Percentiles rank a stretch among this genome's conserved stretches.
Evolutionary conservation across 2,888 invertebrate species (phyloP).

Genomic region (Allophyes oxyacanthae): DNA sequence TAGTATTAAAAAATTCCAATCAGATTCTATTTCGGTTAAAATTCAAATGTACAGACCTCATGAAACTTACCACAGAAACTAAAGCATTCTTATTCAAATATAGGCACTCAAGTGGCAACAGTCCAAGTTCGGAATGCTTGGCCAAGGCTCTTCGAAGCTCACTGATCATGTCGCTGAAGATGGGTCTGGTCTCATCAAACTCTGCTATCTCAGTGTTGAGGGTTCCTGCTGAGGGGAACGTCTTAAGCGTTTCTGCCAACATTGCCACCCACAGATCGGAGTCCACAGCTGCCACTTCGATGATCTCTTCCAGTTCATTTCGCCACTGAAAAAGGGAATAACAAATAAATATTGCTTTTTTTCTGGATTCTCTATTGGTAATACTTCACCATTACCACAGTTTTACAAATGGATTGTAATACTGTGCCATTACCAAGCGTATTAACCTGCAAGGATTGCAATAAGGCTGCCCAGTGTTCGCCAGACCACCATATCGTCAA

Average conservation of each 20-base stretch:
- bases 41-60: not conserved
- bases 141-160: constrained; percentile 95
- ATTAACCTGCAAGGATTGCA: too few relatives aligned
- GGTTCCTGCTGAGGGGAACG: constrained; percentile 96
- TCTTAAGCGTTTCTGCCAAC: constrained; percentile 98
- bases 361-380: too few relatives aligned
- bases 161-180: constrained; percentile 96
- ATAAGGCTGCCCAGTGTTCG: too few relatives aligned
- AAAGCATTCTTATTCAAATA: constrained; percentile 98
- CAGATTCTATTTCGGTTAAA: not conserved
- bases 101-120: constrained; percentile 98
- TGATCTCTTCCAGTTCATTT: constrained; percentile 97
- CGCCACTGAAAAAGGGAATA: constrained; percentile 94
- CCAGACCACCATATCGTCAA: too few relatives aligned
- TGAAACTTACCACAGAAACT: constrained; percentile 93
- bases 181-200: constrained; percentile 96
- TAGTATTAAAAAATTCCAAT: too few relatives aligned
- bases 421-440: too few relatives aligned
- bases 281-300: constrained; percentile 97
- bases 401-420: too few relatives aligned
- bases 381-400: too few relatives aligned
- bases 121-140: constrained; percentile 95
- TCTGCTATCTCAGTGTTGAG: constrained; percentile 96
- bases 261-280: constrained; percentile 99
- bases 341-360: too few relatives aligned